Evolutionary conservation across 1,140 invertebrate species (phyloP).

Genomic region (Episyrphus balteatus): DNA sequence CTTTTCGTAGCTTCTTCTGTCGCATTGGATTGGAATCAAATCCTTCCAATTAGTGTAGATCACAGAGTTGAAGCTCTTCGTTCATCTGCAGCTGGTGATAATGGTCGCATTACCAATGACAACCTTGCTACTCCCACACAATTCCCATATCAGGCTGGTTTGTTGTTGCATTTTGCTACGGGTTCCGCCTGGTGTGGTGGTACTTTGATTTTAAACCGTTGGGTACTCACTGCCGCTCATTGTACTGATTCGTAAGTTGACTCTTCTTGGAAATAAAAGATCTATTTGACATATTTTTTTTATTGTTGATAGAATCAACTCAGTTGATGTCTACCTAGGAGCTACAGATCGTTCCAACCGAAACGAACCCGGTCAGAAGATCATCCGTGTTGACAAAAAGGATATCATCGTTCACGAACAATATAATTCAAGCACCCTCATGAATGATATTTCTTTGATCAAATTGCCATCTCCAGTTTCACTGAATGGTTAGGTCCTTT

Average conservation of each 20-base stretch:
- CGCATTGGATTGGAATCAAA: too few species aligned
- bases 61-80: too few species aligned
- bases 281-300: not conserved
- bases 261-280: not conserved
- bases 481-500: constrained; percentile 10
- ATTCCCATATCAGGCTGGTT: constrained; percentile 41
- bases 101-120: constrained; percentile 22
- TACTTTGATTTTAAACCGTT: constrained; percentile 41
- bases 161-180: constrained; percentile 29
- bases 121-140: constrained; percentile 29
- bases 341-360: constrained; percentile 18
- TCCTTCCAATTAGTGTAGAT: too few species aligned
- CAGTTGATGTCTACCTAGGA: constrained; percentile 26
- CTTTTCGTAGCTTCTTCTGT: too few species aligned
- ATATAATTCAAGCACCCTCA: constrained; percentile 5
- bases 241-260: constrained; percentile 39
- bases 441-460: constrained; percentile 26
- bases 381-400: constrained; percentile 17
- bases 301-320: constrained; percentile 6
- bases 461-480: constrained; percentile 18
- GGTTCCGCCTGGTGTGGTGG: constrained; percentile 43
- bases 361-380: constrained; percentile 17
- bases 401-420: constrained; percentile 17
- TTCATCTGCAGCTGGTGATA: too few species aligned
- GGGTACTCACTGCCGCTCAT: constrained; percentile 51